These are phyloP conservation scores for Heliothis subflexa DNA, from an alignment of 1,140 invertebrate genomes.

Conservation along the genomic window DNA sequence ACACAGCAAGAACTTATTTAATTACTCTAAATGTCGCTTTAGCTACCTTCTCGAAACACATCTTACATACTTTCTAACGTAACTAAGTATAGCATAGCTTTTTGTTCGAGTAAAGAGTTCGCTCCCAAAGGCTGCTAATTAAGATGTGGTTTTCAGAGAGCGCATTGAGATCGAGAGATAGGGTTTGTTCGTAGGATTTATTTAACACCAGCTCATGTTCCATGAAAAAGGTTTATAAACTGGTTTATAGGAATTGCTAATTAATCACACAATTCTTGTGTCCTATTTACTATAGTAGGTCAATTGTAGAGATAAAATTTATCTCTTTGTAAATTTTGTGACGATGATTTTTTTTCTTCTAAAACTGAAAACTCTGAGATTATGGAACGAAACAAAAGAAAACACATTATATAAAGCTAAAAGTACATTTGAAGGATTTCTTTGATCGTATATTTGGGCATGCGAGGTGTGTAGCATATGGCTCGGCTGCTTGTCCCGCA, in stretches of 20 bases:
- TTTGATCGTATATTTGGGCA: constrained; percentile 48
- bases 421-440: constrained; percentile 20
- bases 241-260: not conserved
- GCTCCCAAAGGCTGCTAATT: constrained; percentile 11
- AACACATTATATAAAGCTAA: not conserved
- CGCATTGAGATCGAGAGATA: constrained; percentile 6
- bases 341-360: not conserved
- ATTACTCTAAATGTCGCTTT: not conserved
- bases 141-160: constrained; percentile 14
- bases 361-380: not conserved
- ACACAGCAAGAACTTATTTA: not conserved
- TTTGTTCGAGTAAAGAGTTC: not conserved
- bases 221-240: not conserved
- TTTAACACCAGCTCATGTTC: constrained; percentile 3
- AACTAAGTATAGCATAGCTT: not conserved
- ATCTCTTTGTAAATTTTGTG: no score
- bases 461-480: constrained; percentile 54
- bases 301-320: no score
- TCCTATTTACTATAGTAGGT: no score
- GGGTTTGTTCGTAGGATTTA: constrained; percentile 4
- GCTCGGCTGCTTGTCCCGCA: constrained; percentile 64
- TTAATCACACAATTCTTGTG: not conserved
- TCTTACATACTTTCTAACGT: not conserved
- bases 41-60: not conserved
- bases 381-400: constrained; percentile 6